A percentile compares a stretch with the other conserved stretches of the same genome.
These are phyloP conservation scores for Distichodus sexfasciatus DNA, from an alignment of 2,797 vertebrate species.

Conservation along the genomic window DNA sequence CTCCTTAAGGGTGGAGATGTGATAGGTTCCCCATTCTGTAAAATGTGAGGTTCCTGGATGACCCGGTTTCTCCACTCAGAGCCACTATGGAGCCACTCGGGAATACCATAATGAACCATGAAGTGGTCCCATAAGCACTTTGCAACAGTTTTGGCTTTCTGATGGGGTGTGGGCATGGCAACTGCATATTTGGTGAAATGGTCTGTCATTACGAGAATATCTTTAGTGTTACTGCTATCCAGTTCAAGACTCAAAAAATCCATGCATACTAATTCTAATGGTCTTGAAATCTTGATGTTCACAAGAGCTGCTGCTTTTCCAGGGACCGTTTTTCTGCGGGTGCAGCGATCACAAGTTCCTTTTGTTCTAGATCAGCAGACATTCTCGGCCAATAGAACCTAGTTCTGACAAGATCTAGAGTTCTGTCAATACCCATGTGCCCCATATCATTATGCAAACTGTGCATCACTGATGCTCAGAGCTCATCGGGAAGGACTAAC, in stretches of 20 bases:
- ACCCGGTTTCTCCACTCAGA: too few species aligned
- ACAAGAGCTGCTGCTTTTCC: background rate
- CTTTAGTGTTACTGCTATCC: too few species aligned
- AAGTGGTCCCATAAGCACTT: too few species aligned
- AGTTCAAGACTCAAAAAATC: background rate
- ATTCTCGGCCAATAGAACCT: background rate
- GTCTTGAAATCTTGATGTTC: background rate
- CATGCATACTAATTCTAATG: conserved; percentile 9
- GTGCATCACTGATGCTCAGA: background rate
- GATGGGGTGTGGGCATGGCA: too few species aligned
- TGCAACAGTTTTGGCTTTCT: too few species aligned
- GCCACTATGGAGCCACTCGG: too few species aligned
- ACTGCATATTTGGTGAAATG: too few species aligned
- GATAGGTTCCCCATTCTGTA: too few species aligned
- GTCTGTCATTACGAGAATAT: too few species aligned
- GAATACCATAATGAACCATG: too few species aligned
- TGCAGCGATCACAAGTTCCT: background rate
- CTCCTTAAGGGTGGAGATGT: background rate
- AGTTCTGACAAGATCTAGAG: background rate
- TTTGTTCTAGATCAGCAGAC: background rate
- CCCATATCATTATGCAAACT: background rate
- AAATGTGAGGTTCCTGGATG: too few species aligned
- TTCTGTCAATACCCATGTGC: background rate
- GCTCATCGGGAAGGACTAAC: background rate
- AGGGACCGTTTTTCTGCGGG: background rate